phyloP scores from a whole-genome alignment of 92 coral and sea anemone genomes.

The Phenganax subtilis region DNA sequence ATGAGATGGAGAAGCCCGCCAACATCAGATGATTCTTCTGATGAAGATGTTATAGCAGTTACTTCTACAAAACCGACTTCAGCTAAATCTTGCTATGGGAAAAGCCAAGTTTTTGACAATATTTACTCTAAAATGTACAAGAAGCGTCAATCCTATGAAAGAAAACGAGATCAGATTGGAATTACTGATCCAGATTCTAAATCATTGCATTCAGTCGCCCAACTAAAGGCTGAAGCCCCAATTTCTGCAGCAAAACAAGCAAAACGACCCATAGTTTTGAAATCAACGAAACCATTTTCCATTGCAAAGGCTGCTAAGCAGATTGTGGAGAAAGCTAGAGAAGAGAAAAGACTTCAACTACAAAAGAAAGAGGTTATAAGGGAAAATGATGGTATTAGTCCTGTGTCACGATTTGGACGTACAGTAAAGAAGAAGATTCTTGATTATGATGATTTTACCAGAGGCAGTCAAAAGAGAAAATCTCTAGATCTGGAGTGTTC shows the following conservation, averaged over 20 bases:
- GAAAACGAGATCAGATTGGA: constrained; percentile 61
- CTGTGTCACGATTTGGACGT: constrained; percentile 96
- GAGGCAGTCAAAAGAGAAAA: constrained; percentile 53
- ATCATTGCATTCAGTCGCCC: constrained; percentile 16
- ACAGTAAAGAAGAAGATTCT: constrained; percentile 87
- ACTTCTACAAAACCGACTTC: not conserved
- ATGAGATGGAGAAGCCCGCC: not conserved
- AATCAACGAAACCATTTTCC: constrained; percentile 55
- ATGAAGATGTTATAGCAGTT: not conserved
- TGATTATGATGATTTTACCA: constrained; percentile 77
- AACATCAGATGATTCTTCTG: constrained; percentile 13
- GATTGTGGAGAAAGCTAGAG: constrained; percentile 88
- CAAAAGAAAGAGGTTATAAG: constrained; percentile 54
- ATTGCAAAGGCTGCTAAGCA: constrained; percentile 60
- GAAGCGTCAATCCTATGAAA: constrained; percentile 86
- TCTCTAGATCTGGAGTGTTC: constrained; percentile 62
- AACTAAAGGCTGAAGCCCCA: not conserved
- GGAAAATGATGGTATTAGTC: constrained; percentile 44
- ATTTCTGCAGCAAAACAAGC: not conserved
- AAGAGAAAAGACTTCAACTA: constrained; percentile 62
- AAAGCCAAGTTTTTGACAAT: constrained; percentile 49
- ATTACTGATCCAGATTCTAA: constrained; percentile 30
- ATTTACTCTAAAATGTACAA: constrained; percentile 86
- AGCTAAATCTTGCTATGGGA: constrained; percentile 15
- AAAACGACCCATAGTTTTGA: not conserved